Percentiles rank a stretch among this genome's conserved stretches.
phyloP scores from a whole-genome alignment of 2,797 vertebrate species.

The Acanthopagrus latus region DNA sequence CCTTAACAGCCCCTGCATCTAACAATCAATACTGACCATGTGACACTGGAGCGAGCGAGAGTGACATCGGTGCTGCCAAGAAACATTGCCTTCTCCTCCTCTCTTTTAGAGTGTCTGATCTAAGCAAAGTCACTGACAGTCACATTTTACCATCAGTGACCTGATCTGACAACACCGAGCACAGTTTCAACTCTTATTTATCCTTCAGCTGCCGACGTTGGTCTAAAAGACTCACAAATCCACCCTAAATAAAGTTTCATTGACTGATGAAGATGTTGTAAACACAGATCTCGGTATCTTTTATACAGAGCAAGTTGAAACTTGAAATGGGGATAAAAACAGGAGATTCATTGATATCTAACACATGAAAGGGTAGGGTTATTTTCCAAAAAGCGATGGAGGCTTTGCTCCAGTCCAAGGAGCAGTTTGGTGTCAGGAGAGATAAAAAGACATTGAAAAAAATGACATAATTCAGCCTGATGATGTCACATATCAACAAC shows the following conservation, averaged over 20 bases:
- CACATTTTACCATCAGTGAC: slow-evolving; percentile 43
- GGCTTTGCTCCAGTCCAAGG: neutral
- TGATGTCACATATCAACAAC: neutral
- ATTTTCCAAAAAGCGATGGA: neutral
- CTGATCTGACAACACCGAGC: slow-evolving; percentile 24
- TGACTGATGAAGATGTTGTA: neutral
- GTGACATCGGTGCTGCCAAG: slow-evolving; percentile 62
- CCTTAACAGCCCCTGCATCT: slow-evolving; percentile 67
- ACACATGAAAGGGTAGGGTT: neutral
- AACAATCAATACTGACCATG: slow-evolving; percentile 73
- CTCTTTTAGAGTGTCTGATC: slow-evolving; percentile 60
- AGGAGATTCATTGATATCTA: neutral
- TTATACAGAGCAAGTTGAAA: neutral
- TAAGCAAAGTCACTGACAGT: slow-evolving; percentile 47
- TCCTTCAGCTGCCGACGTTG: slow-evolving; percentile 22
- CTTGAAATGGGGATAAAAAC: neutral
- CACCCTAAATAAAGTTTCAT: neutral
- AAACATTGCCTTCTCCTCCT: slow-evolving; percentile 43
- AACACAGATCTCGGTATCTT: neutral
- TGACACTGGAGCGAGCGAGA: slow-evolving; percentile 38
- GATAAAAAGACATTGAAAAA: too few species aligned
- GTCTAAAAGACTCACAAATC: slow-evolving; percentile 3
- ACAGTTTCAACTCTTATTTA: slow-evolving; percentile 19
- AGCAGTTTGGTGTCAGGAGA: neutral
- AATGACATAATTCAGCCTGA: neutral